Evolutionary conservation across 1,140 invertebrate species (phyloP).

Genomic region (Fopius arisanus): DNA sequence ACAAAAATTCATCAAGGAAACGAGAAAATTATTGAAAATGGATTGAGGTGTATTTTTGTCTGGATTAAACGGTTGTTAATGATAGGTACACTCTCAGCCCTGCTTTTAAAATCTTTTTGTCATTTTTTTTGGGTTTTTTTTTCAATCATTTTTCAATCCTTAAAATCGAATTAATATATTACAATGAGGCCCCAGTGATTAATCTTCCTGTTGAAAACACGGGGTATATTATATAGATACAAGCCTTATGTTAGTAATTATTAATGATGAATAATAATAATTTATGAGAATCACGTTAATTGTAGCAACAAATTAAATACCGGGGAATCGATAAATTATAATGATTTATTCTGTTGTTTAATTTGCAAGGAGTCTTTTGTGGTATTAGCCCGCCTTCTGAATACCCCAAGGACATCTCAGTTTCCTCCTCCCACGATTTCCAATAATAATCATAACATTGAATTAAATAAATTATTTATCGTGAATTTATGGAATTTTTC

Average conservation of each 20-base stretch:
- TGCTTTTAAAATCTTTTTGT: conserved; percentile 3
- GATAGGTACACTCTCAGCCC: background rate
- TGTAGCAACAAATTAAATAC: conserved; percentile 46
- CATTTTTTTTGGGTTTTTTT: conserved; percentile 5
- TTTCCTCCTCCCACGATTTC: too few relatives aligned
- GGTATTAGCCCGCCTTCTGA: background rate
- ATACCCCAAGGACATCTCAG: background rate
- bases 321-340: conserved; percentile 26
- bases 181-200: conserved; percentile 45
- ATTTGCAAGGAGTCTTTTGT: background rate
- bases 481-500: too few relatives aligned
- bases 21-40: background rate
- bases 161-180: conserved; percentile 51
- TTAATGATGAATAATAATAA: conserved; percentile 46
- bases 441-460: too few relatives aligned
- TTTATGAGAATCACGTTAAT: conserved; percentile 48
- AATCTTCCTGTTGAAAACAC: conserved; percentile 24
- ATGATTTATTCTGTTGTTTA: conserved; percentile 5
- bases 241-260: conserved; percentile 50
- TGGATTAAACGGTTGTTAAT: background rate
- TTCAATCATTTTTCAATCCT: conserved; percentile 35
- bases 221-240: conserved; percentile 46
- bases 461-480: too few relatives aligned
- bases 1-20: background rate
- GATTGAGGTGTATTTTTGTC: background rate